Base-by-base conservation (phyloP, 1,140 invertebrate genomes). In the Druon quercuslanigerum region DNA sequence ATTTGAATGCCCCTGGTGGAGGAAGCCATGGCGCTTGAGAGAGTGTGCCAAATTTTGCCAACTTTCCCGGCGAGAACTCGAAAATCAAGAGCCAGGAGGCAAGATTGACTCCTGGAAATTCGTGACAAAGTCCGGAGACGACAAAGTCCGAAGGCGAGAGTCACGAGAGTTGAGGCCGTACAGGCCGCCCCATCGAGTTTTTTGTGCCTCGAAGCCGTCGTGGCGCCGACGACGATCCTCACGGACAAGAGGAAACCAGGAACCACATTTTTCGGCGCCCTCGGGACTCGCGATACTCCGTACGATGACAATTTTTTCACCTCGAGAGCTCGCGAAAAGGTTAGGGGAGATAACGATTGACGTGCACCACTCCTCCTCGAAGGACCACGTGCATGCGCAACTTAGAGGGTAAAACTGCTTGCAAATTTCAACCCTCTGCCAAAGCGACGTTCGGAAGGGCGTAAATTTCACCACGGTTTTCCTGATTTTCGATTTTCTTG, bases 1-100 rank as follows among this genome's bases (percentile, higher is more conserved):
- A 96, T 96, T 93, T 97, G 96, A 91, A 98, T 96, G 90, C 96
- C 96, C 92, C 95, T 74, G 72, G 50, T 81, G 66, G 95, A 96
- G 89, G 96, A 96, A 93, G 96, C 96, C 96, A 96, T 96, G 93
- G 94, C 94, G 92, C 51, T 70, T 73, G 52, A n/a, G 25, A 40
- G 51, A 66, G 33, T 60, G n/a, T 52, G n/a, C 17, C 50, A 51
- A 46, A 50, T 19, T n/a, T 51, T 20, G 51, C 51, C 52, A 60
- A 51, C 40, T 19, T 57, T 54, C 46, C 51, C 46, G 52, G 25
- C 56, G 52, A 54, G 71, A 51, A 51, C 71, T 76, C 33, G 54
- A 75, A 11, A 70, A 12, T 19, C 20, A 51, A 51, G 72, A 52
- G 66, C 25, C n/a, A 12, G 19, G 12, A 50, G 20, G 52, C 75